Evolutionary conservation across 2,797 vertebrate species (phyloP).

Genomic region (Sebastes hubbsi): DNA sequence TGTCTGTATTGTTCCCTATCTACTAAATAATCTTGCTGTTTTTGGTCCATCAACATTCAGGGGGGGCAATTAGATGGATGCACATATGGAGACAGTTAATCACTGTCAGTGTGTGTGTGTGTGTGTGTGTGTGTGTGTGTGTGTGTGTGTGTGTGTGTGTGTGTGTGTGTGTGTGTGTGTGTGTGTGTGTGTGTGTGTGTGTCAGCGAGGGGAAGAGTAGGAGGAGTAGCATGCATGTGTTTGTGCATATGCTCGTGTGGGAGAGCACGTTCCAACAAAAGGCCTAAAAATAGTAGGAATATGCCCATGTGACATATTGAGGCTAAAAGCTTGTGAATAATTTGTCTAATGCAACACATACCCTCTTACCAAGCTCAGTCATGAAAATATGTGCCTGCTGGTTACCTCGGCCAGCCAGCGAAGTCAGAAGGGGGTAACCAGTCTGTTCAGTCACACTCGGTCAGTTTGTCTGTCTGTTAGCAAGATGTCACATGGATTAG

Average conservation of each 20-base stretch:
- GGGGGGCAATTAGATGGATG: slow-evolving; percentile 42
- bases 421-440: slow-evolving; percentile 24
- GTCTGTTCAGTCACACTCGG: slow-evolving; percentile 28
- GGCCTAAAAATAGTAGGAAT: slow-evolving; percentile 79
- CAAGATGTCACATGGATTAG: background rate
- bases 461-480: slow-evolving; percentile 4
- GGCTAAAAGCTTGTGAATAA: slow-evolving; percentile 83
- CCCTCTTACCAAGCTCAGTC: slow-evolving; percentile 41
- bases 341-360: slow-evolving; percentile 76
- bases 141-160: slow-evolving; percentile 34
- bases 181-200: slow-evolving; percentile 6
- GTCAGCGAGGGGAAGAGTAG: slow-evolving; percentile 30
- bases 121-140: slow-evolving; percentile 13
- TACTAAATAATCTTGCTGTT: slow-evolving; percentile 21
- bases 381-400: slow-evolving; percentile 52
- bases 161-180: slow-evolving; percentile 16
- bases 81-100: slow-evolving; percentile 63
- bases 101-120: slow-evolving; percentile 50
- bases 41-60: slow-evolving; percentile 34
- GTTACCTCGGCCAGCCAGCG: slow-evolving; percentile 53
- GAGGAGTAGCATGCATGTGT: slow-evolving; percentile 27
- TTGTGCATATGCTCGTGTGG: slow-evolving; percentile 58
- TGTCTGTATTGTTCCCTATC: slow-evolving; percentile 46
- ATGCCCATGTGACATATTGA: slow-evolving; percentile 80
- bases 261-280: slow-evolving; percentile 71